Conservation (phyloP, 92 coral and sea anemone species). For the Phenganax subtilis region DNA sequence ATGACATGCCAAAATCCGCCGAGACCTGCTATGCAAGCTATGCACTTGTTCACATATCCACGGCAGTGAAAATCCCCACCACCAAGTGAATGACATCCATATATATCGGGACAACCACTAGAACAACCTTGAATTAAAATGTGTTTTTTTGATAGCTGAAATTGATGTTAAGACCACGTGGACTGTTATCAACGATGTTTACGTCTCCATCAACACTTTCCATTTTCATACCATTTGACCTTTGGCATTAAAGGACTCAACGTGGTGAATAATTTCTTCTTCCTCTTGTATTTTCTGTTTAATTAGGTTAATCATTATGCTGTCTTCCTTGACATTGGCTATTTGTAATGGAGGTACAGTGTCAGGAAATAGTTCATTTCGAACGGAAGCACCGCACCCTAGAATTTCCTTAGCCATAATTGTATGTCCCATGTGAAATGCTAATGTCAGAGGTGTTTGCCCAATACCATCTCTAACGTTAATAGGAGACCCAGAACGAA, state of each 20-base stretch:
- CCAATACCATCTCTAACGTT: constrained; percentile 35
- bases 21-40: constrained; percentile 34
- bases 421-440: constrained; percentile 26
- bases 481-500: constrained; percentile 17
- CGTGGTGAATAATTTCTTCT: constrained; percentile 11
- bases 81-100: constrained; percentile 37
- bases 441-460: constrained; percentile 24
- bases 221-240: background rate
- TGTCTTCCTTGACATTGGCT: constrained; percentile 14
- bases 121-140: constrained; percentile 30
- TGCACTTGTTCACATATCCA: constrained; percentile 23
- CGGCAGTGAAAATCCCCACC: constrained; percentile 32
- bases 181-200: background rate
- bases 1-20: constrained; percentile 39
- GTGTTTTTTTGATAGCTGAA: constrained; percentile 38
- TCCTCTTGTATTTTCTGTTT: constrained; percentile 10
- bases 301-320: background rate
- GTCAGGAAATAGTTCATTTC: constrained; percentile 18
- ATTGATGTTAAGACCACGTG: constrained; percentile 27
- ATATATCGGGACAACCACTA: constrained; percentile 23
- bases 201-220: background rate
- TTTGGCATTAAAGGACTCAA: background rate
- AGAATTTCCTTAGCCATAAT: background rate
- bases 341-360: constrained; percentile 21
- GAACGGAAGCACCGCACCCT: constrained; percentile 20